Conservation (phyloP, 2,888 invertebrate species). For the Apantesis nais region DNA sequence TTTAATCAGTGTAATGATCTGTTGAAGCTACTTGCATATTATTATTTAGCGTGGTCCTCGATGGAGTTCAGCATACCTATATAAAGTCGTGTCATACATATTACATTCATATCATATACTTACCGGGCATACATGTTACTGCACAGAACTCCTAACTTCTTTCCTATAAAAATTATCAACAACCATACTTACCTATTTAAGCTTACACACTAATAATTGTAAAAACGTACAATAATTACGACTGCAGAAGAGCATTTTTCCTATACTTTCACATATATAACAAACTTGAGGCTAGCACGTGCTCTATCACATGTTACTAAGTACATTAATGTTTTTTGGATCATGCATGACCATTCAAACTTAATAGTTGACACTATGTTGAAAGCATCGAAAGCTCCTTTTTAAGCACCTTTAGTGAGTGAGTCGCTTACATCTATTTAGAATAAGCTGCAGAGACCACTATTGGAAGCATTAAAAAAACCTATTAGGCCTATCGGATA, state of each 20-base stretch:
- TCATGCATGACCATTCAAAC: background rate
- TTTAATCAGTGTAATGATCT: no score
- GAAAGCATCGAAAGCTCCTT: background rate
- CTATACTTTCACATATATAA: no score
- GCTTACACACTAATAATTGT: background rate
- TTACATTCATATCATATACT: slow-evolving; percentile 29
- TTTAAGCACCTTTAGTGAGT: background rate
- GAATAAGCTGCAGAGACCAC: background rate
- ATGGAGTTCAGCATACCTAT: slow-evolving; percentile 4
- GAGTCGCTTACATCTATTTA: background rate
- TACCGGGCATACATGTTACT: slow-evolving; percentile 8
- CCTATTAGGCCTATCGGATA: background rate
- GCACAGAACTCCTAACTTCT: background rate
- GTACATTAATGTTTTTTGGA: background rate
- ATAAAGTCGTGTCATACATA: slow-evolving; percentile 17
- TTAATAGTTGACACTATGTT: background rate
- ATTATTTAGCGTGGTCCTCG: background rate
- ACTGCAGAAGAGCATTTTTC: background rate
- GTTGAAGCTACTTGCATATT: slow-evolving; percentile 1
- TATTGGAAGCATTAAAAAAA: background rate
- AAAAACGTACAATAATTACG: background rate
- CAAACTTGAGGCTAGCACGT: no score
- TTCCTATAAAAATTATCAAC: background rate
- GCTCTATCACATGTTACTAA: no score
- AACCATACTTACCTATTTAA: background rate